A percentile compares a stretch with the other conserved stretches of the same genome.
Evolutionary conservation across 1,140 invertebrate genomes (phyloP).

Genomic region (Drosophila teissieri): DNA sequence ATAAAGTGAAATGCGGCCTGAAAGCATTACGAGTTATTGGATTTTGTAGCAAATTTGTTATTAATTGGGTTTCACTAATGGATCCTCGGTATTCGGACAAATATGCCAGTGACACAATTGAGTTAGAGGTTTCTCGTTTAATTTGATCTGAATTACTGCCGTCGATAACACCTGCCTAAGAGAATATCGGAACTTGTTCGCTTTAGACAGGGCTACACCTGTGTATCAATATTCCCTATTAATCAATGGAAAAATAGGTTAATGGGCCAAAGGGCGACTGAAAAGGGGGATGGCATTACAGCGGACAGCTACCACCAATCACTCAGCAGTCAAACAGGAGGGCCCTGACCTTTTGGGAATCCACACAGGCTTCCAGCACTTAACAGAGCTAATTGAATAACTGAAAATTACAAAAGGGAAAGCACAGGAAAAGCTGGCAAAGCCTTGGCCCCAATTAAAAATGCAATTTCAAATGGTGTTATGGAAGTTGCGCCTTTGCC

Average conservation of each 20-base stretch:
- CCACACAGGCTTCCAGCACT: conserved; percentile 3
- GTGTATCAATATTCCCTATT: not conserved
- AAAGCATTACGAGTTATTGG: conserved; percentile 22
- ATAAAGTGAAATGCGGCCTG: conserved; percentile 24
- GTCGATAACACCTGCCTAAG: not conserved
- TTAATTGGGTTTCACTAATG: conserved; percentile 8
- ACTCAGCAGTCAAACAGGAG: not conserved
- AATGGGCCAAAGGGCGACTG: not conserved
- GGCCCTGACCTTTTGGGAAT: conserved; percentile 26
- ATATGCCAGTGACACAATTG: not conserved
- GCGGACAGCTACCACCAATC: not conserved
- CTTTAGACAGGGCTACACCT: not conserved
- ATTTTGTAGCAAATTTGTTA: conserved; percentile 24
- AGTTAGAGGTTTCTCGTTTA: not conserved
- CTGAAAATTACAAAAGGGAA: conserved; percentile 33
- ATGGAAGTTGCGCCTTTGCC: conserved; percentile 32
- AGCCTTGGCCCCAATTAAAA: conserved; percentile 67
- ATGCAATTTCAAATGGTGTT: conserved; percentile 58
- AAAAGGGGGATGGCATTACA: conserved; percentile 25
- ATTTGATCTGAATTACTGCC: no score
- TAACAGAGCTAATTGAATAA: conserved; percentile 59
- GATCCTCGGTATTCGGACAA: not conserved
- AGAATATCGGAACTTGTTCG: not conserved
- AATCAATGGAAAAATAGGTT: conserved; percentile 9
- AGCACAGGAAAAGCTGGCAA: not conserved